Conservation (phyloP, 1,140 invertebrate genomes). For the Drosophila erecta region DNA sequence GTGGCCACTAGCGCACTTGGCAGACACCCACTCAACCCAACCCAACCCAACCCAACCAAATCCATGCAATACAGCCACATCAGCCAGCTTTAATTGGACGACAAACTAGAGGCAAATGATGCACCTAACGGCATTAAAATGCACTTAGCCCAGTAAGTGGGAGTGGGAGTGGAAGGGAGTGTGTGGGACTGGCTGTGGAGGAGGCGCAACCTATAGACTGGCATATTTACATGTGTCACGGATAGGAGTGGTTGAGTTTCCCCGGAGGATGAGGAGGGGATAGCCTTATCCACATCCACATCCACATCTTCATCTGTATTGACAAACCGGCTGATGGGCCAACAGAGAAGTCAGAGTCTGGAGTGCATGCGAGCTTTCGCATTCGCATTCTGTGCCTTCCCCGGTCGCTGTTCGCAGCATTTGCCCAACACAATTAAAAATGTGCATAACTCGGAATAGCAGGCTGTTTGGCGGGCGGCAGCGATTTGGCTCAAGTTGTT, state of each 20-base stretch:
- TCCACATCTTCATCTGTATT: slow-evolving; percentile 41
- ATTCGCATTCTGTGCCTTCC: not conserved
- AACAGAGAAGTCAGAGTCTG: slow-evolving; percentile 28
- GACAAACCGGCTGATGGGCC: slow-evolving; percentile 33
- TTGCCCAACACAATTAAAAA: slow-evolving; percentile 80
- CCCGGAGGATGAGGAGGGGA: not conserved
- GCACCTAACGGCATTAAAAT: slow-evolving; percentile 71
- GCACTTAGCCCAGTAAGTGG: slow-evolving; percentile 47
- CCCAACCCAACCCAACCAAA: slow-evolving; percentile 20
- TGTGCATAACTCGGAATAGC: slow-evolving; percentile 70
- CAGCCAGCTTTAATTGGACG: slow-evolving; percentile 18
- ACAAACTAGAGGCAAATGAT: slow-evolving; percentile 49
- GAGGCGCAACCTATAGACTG: slow-evolving; percentile 33
- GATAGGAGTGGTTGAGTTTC: slow-evolving; percentile 1
- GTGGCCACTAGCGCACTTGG: slow-evolving; percentile 9
- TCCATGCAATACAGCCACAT: slow-evolving; percentile 9
- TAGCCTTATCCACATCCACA: not conserved
- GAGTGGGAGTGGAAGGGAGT: slow-evolving; percentile 14
- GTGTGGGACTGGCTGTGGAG: slow-evolving; percentile 6
- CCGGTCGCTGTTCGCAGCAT: slow-evolving; percentile 47
- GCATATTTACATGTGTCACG: slow-evolving; percentile 57
- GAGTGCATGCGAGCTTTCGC: slow-evolving; percentile 43
- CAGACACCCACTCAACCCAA: slow-evolving; percentile 4
- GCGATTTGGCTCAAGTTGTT: slow-evolving; percentile 74
- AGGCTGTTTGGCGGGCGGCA: slow-evolving; percentile 30